Percentiles rank a stretch among this genome's conserved stretches.
phyloP scores from a whole-genome alignment of 2,797 vertebrate genomes.

The Cuculus canorus region DNA sequence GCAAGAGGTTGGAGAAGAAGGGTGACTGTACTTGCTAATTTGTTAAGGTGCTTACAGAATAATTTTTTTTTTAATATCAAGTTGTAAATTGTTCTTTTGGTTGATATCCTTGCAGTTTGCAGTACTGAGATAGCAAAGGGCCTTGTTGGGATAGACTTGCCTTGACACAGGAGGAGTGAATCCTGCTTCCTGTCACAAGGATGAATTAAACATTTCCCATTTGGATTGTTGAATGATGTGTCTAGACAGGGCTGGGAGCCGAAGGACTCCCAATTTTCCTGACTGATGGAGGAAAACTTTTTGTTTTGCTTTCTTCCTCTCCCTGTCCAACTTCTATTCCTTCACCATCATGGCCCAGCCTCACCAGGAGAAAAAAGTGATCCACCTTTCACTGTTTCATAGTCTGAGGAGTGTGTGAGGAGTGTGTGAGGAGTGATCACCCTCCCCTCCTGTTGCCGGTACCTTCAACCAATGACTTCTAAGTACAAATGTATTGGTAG shows the following conservation, averaged over 20 bases:
- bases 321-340: background rate
- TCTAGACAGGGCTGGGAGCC: background rate
- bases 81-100: background rate
- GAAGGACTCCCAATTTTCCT: background rate
- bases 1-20: rapidly evolving
- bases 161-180: background rate
- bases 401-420: background rate
- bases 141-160: background rate
- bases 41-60: background rate
- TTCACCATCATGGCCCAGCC: background rate
- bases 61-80: background rate
- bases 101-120: background rate
- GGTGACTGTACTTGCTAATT: background rate
- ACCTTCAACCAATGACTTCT: background rate
- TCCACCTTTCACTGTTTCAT: background rate
- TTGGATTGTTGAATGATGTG: background rate
- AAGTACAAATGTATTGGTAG: background rate
- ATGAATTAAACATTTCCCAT: background rate
- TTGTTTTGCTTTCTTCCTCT: background rate
- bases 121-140: background rate
- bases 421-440: background rate
- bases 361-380: background rate
- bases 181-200: background rate
- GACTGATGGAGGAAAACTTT: background rate
- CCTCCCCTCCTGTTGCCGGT: rapidly evolving